Percentiles rank a stretch among this genome's conserved stretches.
Evolutionary conservation across 2,113 vertebrate species (phyloP).

Genomic region (Elachura formosa): DNA sequence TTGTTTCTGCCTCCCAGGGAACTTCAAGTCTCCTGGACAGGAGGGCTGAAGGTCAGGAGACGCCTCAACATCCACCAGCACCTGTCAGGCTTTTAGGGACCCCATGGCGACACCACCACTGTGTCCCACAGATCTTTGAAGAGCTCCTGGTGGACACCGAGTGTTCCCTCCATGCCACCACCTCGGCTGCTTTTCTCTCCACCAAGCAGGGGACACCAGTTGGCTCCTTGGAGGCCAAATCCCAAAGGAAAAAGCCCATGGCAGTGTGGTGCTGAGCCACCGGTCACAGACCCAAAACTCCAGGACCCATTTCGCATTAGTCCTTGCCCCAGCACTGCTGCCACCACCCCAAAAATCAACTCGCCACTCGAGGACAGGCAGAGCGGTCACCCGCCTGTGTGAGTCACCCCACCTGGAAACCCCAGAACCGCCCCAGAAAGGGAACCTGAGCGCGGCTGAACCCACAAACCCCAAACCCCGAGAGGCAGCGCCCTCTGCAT

Average conservation of each 20-base stretch:
- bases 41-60: constrained; percentile 64
- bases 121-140: constrained; percentile 66
- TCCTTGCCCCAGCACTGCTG: not conserved
- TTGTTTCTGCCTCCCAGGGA: constrained; percentile 71
- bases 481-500: fast-evolving
- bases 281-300: fast-evolving
- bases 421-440: not conserved
- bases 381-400: fast-evolving
- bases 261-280: fast-evolving
- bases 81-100: not conserved
- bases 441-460: not conserved
- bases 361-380: fast-evolving
- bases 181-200: not conserved
- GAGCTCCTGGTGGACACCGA: constrained; percentile 70
- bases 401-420: not conserved
- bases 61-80: not conserved
- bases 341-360: not conserved
- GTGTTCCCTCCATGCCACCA: constrained; percentile 71
- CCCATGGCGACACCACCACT: fast-evolving
- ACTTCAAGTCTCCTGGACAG: constrained; percentile 74
- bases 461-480: fast-evolving
- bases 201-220: not conserved
- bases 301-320: not conserved
- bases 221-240: not conserved
- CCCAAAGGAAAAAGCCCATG: not conserved